Conservation (phyloP, 2,113 vertebrate genomes). For the Myocastor coypus region DNA sequence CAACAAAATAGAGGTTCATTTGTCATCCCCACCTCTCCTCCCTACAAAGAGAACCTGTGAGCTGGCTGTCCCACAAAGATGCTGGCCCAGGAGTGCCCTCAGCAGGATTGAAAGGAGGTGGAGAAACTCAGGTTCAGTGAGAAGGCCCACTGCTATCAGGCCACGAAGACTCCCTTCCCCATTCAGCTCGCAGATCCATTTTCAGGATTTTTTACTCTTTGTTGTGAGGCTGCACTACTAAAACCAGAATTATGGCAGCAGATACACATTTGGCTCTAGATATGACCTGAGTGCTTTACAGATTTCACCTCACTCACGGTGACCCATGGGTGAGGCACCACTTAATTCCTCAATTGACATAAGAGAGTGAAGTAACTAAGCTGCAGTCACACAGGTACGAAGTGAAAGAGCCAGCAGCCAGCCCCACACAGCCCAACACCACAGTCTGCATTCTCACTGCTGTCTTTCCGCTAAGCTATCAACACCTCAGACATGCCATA, state of each 20-base stretch:
- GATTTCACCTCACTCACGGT: neutral
- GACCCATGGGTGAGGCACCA: neutral
- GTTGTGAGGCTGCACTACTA: neutral
- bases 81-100: constrained; percentile 16
- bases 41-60: neutral
- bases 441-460: neutral
- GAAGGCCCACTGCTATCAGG: constrained; percentile 4
- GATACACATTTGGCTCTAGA: neutral
- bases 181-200: neutral
- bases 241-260: neutral
- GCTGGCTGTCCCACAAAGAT: too few species aligned
- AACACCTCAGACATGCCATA: neutral
- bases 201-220: neutral
- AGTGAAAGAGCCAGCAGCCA: neutral
- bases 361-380: neutral
- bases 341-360: neutral
- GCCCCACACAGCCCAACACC: neutral
- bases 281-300: neutral
- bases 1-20: constrained; percentile 13
- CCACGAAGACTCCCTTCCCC: neutral
- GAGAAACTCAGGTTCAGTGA: neutral
- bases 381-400: neutral
- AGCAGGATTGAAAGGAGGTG: neutral
- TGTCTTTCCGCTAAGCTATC: neutral
- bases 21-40: neutral